Percentiles rank a stretch among this genome's conserved stretches.
Conservation (phyloP, 2,113 vertebrate species). For the Solea senegalensis region DNA sequence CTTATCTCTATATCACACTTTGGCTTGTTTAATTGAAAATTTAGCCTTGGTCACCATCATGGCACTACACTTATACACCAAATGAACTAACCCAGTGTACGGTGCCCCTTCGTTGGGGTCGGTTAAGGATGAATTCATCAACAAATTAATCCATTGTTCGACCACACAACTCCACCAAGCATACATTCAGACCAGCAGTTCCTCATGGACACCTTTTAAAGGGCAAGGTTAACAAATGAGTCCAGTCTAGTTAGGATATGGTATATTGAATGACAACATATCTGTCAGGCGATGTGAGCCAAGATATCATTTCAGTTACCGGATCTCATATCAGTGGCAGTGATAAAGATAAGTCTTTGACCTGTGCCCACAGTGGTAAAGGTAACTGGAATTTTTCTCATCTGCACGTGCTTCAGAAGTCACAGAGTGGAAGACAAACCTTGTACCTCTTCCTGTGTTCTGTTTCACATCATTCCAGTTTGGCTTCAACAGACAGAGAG, state of each 20-base stretch:
- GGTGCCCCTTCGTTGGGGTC: too few species aligned
- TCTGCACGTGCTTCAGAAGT: background rate
- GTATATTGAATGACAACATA: background rate
- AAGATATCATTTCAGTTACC: background rate
- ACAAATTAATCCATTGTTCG: too few species aligned
- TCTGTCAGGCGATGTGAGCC: background rate
- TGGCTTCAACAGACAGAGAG: conserved; percentile 5
- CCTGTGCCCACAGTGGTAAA: background rate
- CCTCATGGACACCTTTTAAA: too few species aligned
- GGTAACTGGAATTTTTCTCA: background rate
- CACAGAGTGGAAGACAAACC: background rate
- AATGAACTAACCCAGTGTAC: too few species aligned
- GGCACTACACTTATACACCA: too few species aligned
- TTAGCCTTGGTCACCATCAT: background rate
- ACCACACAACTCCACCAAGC: too few species aligned
- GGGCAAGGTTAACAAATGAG: background rate
- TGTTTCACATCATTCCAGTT: conserved; percentile 28
- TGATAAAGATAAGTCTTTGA: conserved; percentile 1
- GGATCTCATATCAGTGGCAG: background rate
- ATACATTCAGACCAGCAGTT: too few species aligned
- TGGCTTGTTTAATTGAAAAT: conserved; percentile 10
- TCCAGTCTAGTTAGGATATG: background rate
- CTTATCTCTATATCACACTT: background rate
- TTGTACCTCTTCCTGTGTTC: background rate
- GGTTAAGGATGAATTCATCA: too few species aligned